A percentile compares a stretch with the other conserved stretches of the same genome.
phyloP scores from a whole-genome alignment of 2,888 invertebrate genomes.

The Plemyria rubiginata region DNA sequence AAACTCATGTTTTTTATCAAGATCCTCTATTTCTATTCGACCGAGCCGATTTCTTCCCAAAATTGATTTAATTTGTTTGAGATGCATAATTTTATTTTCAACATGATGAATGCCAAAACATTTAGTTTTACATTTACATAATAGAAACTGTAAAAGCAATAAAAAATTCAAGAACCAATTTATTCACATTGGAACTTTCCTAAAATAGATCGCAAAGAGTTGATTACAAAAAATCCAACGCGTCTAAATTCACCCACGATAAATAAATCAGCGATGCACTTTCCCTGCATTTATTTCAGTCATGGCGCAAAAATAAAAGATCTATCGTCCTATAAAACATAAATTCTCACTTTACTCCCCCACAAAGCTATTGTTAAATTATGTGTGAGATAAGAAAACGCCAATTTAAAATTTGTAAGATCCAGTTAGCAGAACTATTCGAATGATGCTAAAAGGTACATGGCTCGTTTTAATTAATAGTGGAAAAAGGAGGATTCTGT shows the following conservation, averaged over 20 bases:
- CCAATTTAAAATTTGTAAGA: slow-evolving; percentile 75
- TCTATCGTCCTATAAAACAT: slow-evolving; percentile 57
- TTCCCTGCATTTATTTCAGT: slow-evolving; percentile 36
- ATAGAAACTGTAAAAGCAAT: background rate
- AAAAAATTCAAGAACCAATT: background rate
- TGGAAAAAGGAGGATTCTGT: slow-evolving; percentile 38
- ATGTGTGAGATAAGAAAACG: slow-evolving; percentile 60
- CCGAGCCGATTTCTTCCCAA: too few species aligned
- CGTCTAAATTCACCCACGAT: slow-evolving; percentile 30
- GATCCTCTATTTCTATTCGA: too few species aligned
- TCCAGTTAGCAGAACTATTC: slow-evolving; percentile 51
- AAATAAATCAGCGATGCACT: slow-evolving; percentile 28
- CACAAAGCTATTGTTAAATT: slow-evolving; percentile 71
- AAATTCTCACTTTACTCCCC: slow-evolving; percentile 73
- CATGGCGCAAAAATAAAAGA: slow-evolving; percentile 38
- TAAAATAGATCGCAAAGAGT: slow-evolving; percentile 28
- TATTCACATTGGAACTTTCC: background rate
- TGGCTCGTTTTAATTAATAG: slow-evolving; percentile 40
- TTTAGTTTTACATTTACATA: too few species aligned
- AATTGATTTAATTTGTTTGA: too few species aligned
- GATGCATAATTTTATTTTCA: too few species aligned
- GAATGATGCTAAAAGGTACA: slow-evolving; percentile 49
- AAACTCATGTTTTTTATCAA: too few species aligned
- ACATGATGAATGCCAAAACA: too few species aligned
- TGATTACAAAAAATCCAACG: slow-evolving; percentile 29